Percentiles rank a stretch among this genome's conserved stretches.
Conservation (phyloP, 2,113 vertebrate species). For the Brachyistius frenatus region DNA sequence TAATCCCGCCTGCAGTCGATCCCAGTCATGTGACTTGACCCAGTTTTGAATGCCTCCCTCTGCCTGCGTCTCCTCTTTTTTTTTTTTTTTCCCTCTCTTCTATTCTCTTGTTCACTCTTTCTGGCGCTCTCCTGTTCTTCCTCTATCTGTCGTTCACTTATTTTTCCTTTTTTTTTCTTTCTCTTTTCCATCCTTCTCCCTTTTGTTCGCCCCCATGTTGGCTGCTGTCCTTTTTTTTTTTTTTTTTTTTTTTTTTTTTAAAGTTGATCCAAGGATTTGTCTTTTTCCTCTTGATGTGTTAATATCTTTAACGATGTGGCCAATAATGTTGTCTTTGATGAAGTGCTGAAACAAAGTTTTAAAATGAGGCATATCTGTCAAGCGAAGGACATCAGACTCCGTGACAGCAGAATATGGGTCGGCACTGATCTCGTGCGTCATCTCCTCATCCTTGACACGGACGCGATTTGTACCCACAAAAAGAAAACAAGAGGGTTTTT, state of each 20-base stretch:
- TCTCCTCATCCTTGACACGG: slow-evolving; percentile 6
- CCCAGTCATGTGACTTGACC: slow-evolving; percentile 85
- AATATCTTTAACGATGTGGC: slow-evolving; percentile 10
- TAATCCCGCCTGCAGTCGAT: slow-evolving; percentile 82
- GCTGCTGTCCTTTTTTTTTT: slow-evolving; percentile 27
- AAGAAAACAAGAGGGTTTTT: too few species aligned
- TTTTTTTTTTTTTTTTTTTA: neutral
- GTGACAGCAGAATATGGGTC: slow-evolving; percentile 10
- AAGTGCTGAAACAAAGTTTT: neutral
- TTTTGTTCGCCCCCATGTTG: slow-evolving; percentile 29
- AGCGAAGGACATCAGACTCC: neutral
- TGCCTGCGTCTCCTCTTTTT: slow-evolving; percentile 50
- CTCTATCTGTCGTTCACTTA: slow-evolving; percentile 23
- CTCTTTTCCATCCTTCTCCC: slow-evolving; percentile 12
- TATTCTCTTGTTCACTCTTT: slow-evolving; percentile 36
- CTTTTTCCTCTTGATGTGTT: slow-evolving; percentile 20
- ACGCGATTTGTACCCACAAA: neutral
- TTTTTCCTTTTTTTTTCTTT: neutral
- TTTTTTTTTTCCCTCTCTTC: slow-evolving; percentile 31
- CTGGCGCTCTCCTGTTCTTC: slow-evolving; percentile 7
- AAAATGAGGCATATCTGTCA: slow-evolving; percentile 12
- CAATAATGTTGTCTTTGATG: slow-evolving; percentile 25
- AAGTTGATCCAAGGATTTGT: slow-evolving; percentile 37
- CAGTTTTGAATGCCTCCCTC: slow-evolving; percentile 73
- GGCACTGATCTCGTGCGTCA: slow-evolving; percentile 24